A percentile compares a stretch with the other conserved stretches of the same genome.
Conservation (phyloP, 1,140 invertebrate genomes). For the Orussus abietinus region DNA sequence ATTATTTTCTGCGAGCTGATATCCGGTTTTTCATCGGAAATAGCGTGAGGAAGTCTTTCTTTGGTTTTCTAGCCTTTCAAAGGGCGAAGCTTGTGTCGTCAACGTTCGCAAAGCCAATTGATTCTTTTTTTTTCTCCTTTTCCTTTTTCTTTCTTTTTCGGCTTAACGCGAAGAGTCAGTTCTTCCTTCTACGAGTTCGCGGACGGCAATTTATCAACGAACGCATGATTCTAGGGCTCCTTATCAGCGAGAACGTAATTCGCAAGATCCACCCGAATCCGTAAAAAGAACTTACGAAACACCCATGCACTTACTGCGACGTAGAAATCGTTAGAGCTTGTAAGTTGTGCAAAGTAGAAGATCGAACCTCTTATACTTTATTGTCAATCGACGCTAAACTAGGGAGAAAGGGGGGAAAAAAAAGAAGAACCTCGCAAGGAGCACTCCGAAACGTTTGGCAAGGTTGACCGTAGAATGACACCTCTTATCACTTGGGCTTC, state of each 20-base stretch:
- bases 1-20: slow-evolving; percentile 1
- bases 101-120: too few relatives aligned
- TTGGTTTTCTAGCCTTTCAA: too few relatives aligned
- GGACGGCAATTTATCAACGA: not conserved
- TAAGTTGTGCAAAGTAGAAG: slow-evolving; percentile 25
- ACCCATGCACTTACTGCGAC: slow-evolving; percentile 3
- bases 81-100: too few relatives aligned
- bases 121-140: too few relatives aligned
- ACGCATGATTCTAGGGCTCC: not conserved
- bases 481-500: too few relatives aligned
- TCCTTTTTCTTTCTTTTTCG: too few relatives aligned
- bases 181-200: not conserved
- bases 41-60: too few relatives aligned
- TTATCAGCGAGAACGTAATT: too few relatives aligned
- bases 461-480: too few relatives aligned
- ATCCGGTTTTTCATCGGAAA: not conserved
- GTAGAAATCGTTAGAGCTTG: slow-evolving; percentile 12
- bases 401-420: too few relatives aligned
- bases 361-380: slow-evolving; percentile 16
- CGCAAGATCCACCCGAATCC: too few relatives aligned
- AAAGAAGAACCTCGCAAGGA: slow-evolving; percentile 23
- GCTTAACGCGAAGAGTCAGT: too few relatives aligned
- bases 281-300: slow-evolving; percentile 12
- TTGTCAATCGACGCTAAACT: slow-evolving; percentile 34
- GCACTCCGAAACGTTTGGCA: slow-evolving; percentile 18